Evolutionary conservation across 2,113 vertebrate genomes (phyloP), one percentile per base, ranked within the genome.

Genomic region (Pheucticus melanocephalus): DNA sequence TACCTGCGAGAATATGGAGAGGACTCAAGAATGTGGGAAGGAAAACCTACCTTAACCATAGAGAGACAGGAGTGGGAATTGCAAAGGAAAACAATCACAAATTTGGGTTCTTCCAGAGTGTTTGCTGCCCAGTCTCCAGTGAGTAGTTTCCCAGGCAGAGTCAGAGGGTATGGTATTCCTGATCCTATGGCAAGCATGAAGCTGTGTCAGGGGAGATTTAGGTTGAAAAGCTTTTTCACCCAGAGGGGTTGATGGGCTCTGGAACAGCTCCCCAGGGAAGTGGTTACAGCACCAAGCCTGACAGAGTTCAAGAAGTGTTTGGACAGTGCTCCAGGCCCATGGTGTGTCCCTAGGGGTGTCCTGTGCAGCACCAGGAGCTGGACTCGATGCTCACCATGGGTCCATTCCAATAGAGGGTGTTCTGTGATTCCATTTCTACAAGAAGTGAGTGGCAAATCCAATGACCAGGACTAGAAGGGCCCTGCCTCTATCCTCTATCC

Each of bases 361-460:
- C 68, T 57, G 18, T 65, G 39, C 51, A 59, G 53, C 2, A 4
- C n/a, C 51, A 59, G 45, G 61, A 68, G 11, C 3, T 75, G n/a
- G n/a, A 61, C 25, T 54, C 0, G 0, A 11, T 61, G 23, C 7
- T 47, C n/a, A 1, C 4, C 3, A 9, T 27, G 14, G 11, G 10
- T 31, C 17, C 47, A 3, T 35, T 76, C 54, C n/a, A 48, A 2
- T 10, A 40, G 21, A 40, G 39, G 30, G 9, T 53, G 10, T 31
- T 66, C 21, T 42, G 30, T 40, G 40, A 31, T 48, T 69, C 47
- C 47, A 54, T 47, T 69, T 60, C 47, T 54, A 35, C 40, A 19
- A 44, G 27, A 48, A 59, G 18, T 44, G 39, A 66, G 14, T 27
- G 24, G 16, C n/a, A 66, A 68, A 60, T 60, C n/a, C 30, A 35